phyloP scores from a whole-genome alignment of 2,888 invertebrate genomes.

The Agelastica alni region DNA sequence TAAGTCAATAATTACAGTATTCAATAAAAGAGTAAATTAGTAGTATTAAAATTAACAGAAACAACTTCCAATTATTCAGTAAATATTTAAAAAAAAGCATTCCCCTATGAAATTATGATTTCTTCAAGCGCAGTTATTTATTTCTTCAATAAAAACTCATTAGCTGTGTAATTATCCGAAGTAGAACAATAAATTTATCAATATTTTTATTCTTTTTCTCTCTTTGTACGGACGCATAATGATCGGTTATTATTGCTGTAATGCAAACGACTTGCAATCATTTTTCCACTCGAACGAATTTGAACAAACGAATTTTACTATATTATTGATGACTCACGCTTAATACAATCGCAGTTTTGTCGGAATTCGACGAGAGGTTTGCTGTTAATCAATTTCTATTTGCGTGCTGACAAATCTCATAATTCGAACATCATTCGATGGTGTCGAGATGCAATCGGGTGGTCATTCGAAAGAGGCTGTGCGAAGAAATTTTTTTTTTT shows the following conservation, averaged over 20 bases:
- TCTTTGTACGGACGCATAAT: slow-evolving; percentile 15
- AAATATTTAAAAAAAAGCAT: too few species aligned
- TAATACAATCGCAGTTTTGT: slow-evolving; percentile 12
- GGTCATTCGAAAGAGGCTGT: too few species aligned
- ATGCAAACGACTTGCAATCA: slow-evolving; percentile 24
- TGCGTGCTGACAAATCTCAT: too few species aligned
- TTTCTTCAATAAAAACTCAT: slow-evolving; percentile 11
- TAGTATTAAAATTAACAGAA: too few species aligned
- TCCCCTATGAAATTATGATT: not conserved
- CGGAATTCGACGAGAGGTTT: too few species aligned
- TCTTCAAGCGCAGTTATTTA: not conserved
- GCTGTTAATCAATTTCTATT: too few species aligned
- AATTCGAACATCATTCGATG: too few species aligned
- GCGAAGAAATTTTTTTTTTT: too few species aligned
- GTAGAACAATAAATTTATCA: slow-evolving; percentile 14
- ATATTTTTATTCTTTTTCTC: slow-evolving; percentile 11
- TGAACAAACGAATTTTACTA: slow-evolving; percentile 20
- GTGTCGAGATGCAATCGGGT: too few species aligned
- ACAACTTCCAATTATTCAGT: too few species aligned
- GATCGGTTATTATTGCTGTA: slow-evolving; percentile 19
- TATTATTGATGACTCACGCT: slow-evolving; percentile 20
- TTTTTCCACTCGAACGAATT: slow-evolving; percentile 21
- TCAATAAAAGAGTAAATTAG: too few species aligned
- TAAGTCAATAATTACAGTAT: too few species aligned
- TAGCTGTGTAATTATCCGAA: slow-evolving; percentile 15